Percentiles rank a stretch among this genome's conserved stretches.
Conservation (phyloP, 2,797 vertebrate species). For the Paratrypauchen microcephalus region DNA sequence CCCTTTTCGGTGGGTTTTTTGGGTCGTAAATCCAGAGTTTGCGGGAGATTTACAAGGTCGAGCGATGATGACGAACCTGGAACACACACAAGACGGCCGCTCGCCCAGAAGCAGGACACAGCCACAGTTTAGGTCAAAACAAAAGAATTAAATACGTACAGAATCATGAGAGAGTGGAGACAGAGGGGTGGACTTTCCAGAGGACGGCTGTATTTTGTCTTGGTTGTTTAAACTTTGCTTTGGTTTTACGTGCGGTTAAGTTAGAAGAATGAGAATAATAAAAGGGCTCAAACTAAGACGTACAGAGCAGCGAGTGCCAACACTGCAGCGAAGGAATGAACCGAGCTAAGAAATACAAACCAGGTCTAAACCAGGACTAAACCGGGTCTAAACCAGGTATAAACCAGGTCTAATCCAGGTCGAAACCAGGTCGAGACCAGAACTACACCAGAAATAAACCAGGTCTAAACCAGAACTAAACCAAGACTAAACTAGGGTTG, state of each 20-base stretch:
- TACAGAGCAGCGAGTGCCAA: too few species aligned
- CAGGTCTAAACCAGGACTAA: neutral
- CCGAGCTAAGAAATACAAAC: neutral
- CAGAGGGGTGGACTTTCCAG: too few species aligned
- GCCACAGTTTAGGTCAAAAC: neutral
- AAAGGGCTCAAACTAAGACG: too few species aligned
- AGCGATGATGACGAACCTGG: neutral
- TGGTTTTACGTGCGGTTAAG: too few species aligned
- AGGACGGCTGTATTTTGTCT: too few species aligned
- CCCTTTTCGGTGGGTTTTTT: neutral
- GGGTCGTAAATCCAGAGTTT: neutral
- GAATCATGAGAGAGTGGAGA: too few species aligned
- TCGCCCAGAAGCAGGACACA: neutral
- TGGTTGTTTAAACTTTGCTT: too few species aligned
- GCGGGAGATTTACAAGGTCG: neutral
- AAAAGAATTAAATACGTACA: neutral
- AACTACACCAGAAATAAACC: neutral
- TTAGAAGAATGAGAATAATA: too few species aligned
- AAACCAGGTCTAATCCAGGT: neutral
- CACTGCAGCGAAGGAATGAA: neutral
- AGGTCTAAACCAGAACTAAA: too few species aligned
- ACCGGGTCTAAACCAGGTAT: neutral
- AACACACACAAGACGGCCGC: neutral
- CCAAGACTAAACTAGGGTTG: too few species aligned
- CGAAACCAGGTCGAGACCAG: neutral